These are phyloP conservation scores for Drosophila rufa DNA, from an alignment of 1,140 invertebrate species.

Conservation along the genomic window DNA sequence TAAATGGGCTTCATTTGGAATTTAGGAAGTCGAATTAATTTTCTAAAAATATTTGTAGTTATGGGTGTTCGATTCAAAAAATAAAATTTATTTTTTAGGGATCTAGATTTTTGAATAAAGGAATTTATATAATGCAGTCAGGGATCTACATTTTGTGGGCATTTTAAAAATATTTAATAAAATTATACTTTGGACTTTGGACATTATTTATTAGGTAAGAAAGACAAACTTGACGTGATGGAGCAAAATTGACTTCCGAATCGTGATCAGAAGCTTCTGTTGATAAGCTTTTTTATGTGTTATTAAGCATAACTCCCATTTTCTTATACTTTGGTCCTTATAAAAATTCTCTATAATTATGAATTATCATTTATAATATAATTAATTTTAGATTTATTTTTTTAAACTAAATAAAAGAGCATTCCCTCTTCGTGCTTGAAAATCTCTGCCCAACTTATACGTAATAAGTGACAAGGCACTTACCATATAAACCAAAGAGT, in stretches of 20 bases:
- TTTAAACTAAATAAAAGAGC: constrained; percentile 21
- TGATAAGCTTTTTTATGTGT: no score
- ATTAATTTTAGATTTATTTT: background rate
- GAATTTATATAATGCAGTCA: background rate
- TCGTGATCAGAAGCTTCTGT: background rate
- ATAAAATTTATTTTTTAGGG: no score
- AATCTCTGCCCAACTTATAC: constrained; percentile 52
- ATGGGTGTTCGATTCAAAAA: no score
- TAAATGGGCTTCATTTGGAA: no score
- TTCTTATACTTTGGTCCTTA: no score
- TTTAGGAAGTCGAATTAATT: no score
- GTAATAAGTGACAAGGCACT: constrained; percentile 67
- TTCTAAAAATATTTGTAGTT: no score
- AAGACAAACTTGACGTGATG: no score
- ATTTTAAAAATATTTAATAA: background rate
- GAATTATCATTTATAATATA: background rate
- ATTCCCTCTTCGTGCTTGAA: background rate
- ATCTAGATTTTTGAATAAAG: background rate
- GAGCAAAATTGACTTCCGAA: background rate
- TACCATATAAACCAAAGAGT: constrained; percentile 23
- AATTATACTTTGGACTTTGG: background rate
- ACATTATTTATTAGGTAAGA: no score
- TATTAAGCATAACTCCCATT: no score
- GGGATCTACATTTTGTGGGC: background rate
- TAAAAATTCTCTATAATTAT: background rate